Evolutionary conservation across 2,113 vertebrate species (phyloP), one percentile per base, ranked within the genome.

Genomic region (Microcebus murinus): DNA sequence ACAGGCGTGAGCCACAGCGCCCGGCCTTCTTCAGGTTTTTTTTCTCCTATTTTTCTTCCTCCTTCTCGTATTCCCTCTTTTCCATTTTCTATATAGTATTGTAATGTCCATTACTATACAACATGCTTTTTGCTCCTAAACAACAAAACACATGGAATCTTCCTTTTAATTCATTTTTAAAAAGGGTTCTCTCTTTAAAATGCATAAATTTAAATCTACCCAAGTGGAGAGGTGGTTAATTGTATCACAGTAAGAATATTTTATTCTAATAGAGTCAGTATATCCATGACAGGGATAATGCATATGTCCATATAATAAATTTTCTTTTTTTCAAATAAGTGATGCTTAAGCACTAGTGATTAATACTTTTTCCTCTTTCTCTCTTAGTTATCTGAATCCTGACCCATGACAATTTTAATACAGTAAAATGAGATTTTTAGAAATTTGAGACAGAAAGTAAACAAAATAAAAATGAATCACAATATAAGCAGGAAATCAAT

Each of bases 401-500:
- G 39, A 27, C 8, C 8, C 65, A 90, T 3, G 10, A 25, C 3
- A 65, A 39, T 59, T 70, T 81, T 67, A 55, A 52, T 48, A 18
- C 34, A 77, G 45, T 45, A 4, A 45, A 84, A 29, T 65, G 20
- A 88, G 10, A 45, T 34, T 61, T 61, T 77, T 87, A 21, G 52
- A 84, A 71, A 87, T 91, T 55, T 52, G 23, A 85, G 29, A 34
- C 21, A 48, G 48, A 63, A 87, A 73, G 4, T 74, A 74, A 81
- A 85, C 31, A 90, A 57, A 86, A 73, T 67, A 67, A 95, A 95
- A 76, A 70, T 81, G 21, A 80, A n/a, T 50, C n/a, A 50, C 27
- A 89, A 36, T 74, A 50, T 11, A 63, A 12, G 20, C n/a, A 76
- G 36, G 65, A 70, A 70, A 45, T 92, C 39, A 39, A 6, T 57